Conservation (phyloP, 2,113 vertebrate species). For the Lipophrys pholis region DNA sequence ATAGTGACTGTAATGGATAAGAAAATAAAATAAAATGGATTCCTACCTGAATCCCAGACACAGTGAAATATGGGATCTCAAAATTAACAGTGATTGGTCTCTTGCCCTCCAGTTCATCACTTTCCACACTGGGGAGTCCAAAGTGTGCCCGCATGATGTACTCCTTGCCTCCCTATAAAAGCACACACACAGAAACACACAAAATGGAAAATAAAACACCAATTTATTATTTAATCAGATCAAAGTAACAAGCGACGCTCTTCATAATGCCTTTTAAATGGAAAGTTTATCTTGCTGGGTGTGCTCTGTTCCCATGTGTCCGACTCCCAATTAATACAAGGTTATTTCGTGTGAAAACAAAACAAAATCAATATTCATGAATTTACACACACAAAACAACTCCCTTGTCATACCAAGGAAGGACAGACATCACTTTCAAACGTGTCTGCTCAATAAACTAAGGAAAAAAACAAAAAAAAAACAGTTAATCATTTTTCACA, state of each 20-base stretch:
- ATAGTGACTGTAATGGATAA: background rate
- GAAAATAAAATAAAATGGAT: too few relatives aligned
- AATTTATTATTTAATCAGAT: slow-evolving; percentile 4
- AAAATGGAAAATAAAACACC: slow-evolving; percentile 9
- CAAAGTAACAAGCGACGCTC: background rate
- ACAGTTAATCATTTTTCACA: slow-evolving; percentile 43
- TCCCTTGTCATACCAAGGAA: slow-evolving; percentile 11
- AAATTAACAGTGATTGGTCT: slow-evolving; percentile 86
- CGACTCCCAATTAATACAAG: slow-evolving; percentile 11
- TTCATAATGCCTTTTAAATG: background rate
- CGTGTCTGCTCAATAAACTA: background rate
- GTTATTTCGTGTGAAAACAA: slow-evolving; percentile 25
- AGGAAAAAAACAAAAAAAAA: slow-evolving; percentile 13
- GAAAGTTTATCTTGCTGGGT: slow-evolving; percentile 5
- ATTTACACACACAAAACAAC: background rate
- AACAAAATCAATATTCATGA: slow-evolving; percentile 23
- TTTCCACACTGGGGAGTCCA: slow-evolving; percentile 85
- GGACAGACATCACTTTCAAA: background rate
- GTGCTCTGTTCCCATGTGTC: slow-evolving; percentile 12
- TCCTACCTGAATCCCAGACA: slow-evolving; percentile 86
- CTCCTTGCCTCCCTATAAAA: slow-evolving; percentile 84
- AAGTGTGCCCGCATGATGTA: slow-evolving; percentile 88
- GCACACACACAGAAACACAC: slow-evolving; percentile 30
- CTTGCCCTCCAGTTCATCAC: slow-evolving; percentile 80
- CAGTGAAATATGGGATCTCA: slow-evolving; percentile 88